Base-by-base conservation (phyloP, 2,797 vertebrate species). In the Thaleichthys pacificus region DNA sequence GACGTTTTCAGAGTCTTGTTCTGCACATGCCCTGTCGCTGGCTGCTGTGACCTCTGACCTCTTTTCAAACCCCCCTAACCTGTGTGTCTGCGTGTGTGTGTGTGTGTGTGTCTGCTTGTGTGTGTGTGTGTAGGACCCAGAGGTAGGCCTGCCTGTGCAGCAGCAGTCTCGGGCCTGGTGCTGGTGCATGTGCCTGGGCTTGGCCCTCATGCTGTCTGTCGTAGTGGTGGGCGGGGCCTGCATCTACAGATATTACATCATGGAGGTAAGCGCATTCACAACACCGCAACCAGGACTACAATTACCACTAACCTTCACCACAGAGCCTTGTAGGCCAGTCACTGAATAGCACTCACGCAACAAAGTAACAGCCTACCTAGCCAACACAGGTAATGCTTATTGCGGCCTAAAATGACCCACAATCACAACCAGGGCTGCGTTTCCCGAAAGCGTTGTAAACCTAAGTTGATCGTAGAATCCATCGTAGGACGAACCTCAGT, bases 171-270 rank as follows among this genome's bases (percentile, higher is more conserved):
- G 94, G 68, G 93, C 95, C 75, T 99, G 97, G 97, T 98, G 96
- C 86, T 99, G 97, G 96, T 98, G 96, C 88, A 95, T 98, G 95
- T 98, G 95, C 77, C 94, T 99, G 51, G 97, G 96, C 26, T 72
- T 99, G 73, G 96, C 95, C 54, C 96, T 99, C 69, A 96, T 99
- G 94, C 90, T 99, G 77, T 96, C 96, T 0, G 96, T 96, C 0
- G 93, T 97, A 80, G 95, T 99, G 83, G 93, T 99, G 0, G 96
- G 96, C 1, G 97, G 96, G 82, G 95, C 92, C 58, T 99, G 97
- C 85, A 92, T 99, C 68, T 96, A 95, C 91, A 95, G 90, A 85
- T 95, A 95, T 80, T 96, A 96, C 86, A 79, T 91, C 82, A 84
- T 85, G 79, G 93, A 96, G 93, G 97, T 97, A 90, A 94, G 87